Percentiles rank a stretch among this genome's conserved stretches.
Conservation (phyloP, 2,797 vertebrate species). For the Aotus griseimembra region DNA sequence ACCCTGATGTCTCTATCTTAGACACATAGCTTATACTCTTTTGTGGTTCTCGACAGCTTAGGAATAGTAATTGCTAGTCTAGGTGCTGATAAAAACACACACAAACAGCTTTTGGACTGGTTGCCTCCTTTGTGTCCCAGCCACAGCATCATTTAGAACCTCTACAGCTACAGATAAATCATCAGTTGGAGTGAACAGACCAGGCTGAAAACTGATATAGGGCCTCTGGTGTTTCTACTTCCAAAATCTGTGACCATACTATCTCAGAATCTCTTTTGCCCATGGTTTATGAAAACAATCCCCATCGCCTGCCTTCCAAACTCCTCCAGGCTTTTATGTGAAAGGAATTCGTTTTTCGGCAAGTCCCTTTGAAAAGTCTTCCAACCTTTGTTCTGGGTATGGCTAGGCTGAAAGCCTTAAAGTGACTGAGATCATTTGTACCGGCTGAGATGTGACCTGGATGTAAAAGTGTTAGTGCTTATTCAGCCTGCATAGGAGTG, state of each 20-base stretch:
- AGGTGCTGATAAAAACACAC: background rate
- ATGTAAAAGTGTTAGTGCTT: background rate
- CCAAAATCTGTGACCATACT: background rate
- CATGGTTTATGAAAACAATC: background rate
- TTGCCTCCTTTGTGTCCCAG: background rate
- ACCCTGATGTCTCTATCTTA: background rate
- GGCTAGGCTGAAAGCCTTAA: background rate
- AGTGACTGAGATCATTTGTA: background rate
- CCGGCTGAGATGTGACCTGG: background rate
- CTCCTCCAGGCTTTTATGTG: background rate
- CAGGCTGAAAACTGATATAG: background rate
- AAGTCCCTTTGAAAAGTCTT: background rate
- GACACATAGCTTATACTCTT: background rate
- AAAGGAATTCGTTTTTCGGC: background rate
- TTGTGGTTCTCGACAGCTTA: background rate
- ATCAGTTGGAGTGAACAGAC: background rate
- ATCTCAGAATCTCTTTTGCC: background rate
- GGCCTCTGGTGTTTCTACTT: background rate
- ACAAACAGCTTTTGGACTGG: background rate
- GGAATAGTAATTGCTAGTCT: background rate
- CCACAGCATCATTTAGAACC: background rate
- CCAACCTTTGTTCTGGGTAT: background rate
- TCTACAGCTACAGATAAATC: background rate
- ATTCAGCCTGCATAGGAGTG: background rate
- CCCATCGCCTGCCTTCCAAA: background rate